These are phyloP conservation scores for Parauchenoglanis ngamensis DNA, from an alignment of 2,797 vertebrate genomes.

Conservation along the genomic window DNA sequence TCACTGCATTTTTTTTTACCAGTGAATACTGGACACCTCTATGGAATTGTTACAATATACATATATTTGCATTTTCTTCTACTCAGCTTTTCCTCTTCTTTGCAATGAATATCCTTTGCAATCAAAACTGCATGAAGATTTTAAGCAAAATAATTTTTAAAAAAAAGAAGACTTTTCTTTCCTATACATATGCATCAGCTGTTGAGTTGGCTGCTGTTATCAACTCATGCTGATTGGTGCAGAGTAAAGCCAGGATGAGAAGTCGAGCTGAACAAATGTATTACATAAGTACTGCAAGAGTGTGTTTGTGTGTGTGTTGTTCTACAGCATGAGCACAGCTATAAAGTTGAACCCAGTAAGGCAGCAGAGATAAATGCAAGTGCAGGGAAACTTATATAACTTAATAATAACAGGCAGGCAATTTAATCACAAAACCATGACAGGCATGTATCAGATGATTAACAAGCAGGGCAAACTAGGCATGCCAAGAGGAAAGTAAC, in stretches of 20 bases:
- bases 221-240: constrained; percentile 32
- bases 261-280: constrained; percentile 57
- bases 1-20: background rate
- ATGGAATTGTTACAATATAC: background rate
- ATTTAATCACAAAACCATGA: background rate
- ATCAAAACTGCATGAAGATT: background rate
- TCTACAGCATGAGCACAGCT: too few relatives aligned
- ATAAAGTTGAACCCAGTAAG: background rate
- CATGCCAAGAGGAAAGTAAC: background rate
- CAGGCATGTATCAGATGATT: background rate
- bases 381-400: background rate
- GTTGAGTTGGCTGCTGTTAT: constrained; percentile 20
- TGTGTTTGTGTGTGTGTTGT: background rate
- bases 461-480: background rate
- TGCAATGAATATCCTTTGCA: background rate
- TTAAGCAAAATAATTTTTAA: background rate
- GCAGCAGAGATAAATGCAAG: background rate
- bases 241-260: constrained; percentile 52
- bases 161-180: background rate
- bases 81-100: background rate
- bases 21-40: background rate
- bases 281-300: constrained; percentile 59
- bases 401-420: background rate
- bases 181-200: background rate
- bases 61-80: background rate